These are phyloP conservation scores for Invenusta paracnida DNA, from an alignment of 2,888 invertebrate genomes.

Conservation along the genomic window DNA sequence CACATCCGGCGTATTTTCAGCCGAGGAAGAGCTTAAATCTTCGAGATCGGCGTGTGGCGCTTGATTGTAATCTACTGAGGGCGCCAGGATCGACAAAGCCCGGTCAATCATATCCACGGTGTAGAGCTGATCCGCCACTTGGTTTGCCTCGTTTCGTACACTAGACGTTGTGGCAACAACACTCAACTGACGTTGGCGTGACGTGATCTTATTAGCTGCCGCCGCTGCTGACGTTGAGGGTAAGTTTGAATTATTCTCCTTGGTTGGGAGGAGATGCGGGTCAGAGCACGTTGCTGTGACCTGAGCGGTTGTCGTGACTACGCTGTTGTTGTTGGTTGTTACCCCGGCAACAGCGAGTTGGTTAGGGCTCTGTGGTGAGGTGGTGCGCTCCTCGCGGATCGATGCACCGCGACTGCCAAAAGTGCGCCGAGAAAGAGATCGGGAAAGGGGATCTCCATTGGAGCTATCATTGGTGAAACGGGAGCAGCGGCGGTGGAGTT, in stretches of 20 bases:
- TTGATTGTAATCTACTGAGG: not conserved
- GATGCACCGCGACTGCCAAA: not conserved
- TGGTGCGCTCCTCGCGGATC: not conserved
- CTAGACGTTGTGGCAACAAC: not conserved
- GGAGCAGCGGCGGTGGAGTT: not conserved
- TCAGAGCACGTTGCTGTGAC: not conserved
- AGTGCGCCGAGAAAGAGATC: not conserved
- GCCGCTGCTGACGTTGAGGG: not conserved
- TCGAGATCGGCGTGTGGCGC: constrained; percentile 3
- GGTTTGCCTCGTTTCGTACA: not conserved
- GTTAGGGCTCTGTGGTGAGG: not conserved
- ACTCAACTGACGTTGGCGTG: not conserved
- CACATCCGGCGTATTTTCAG: not conserved
- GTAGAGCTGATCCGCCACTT: not conserved
- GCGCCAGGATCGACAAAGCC: not conserved
- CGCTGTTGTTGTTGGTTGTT: not conserved
- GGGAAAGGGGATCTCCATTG: not conserved
- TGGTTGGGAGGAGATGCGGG: not conserved
- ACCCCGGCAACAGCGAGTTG: not conserved
- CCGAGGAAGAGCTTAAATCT: not conserved
- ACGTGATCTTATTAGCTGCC: not conserved
- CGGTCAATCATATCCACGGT: constrained; percentile 1
- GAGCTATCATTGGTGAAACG: not conserved
- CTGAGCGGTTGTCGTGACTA: not conserved
- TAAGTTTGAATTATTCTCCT: not conserved